Percentiles rank a stretch among this genome's conserved stretches.
Conservation (phyloP, 2,113 vertebrate species). For the Thalassarche chlororhynchos region DNA sequence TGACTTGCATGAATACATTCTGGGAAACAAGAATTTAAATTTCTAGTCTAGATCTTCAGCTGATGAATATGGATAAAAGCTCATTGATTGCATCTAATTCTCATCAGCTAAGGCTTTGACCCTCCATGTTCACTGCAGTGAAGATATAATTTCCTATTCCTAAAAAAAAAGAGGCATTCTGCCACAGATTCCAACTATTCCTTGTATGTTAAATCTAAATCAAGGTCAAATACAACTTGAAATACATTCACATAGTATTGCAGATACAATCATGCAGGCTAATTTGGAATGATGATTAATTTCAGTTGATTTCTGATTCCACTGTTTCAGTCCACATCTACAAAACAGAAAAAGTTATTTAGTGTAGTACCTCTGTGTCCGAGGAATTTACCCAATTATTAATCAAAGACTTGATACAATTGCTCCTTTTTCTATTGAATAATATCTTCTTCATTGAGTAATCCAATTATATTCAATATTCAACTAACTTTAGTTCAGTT, state of each 20-base stretch:
- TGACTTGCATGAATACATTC: slow-evolving; percentile 37
- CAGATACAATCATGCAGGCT: neutral
- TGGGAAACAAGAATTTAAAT: slow-evolving; percentile 62
- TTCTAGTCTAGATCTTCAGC: slow-evolving; percentile 34
- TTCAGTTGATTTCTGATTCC: neutral
- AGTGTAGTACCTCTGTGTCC: neutral
- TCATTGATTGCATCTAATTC: slow-evolving; percentile 56
- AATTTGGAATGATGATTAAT: neutral
- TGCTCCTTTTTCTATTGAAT: neutral
- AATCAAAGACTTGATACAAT: neutral
- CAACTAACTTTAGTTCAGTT: no score
- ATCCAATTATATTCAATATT: neutral
- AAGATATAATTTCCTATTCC: neutral
- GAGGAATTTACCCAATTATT: neutral
- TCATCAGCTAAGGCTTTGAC: slow-evolving; percentile 40
- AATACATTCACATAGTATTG: neutral
- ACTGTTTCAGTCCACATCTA: neutral
- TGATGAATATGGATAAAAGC: slow-evolving; percentile 56
- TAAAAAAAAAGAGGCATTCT: neutral
- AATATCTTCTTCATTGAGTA: neutral
- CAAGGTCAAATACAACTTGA: slow-evolving; percentile 19
- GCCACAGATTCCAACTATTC: neutral
- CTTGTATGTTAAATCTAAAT: neutral
- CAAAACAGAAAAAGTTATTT: neutral
- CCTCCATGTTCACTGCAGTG: neutral